phyloP scores from a whole-genome alignment of 2,888 invertebrate species.

The Altica lythri region DNA sequence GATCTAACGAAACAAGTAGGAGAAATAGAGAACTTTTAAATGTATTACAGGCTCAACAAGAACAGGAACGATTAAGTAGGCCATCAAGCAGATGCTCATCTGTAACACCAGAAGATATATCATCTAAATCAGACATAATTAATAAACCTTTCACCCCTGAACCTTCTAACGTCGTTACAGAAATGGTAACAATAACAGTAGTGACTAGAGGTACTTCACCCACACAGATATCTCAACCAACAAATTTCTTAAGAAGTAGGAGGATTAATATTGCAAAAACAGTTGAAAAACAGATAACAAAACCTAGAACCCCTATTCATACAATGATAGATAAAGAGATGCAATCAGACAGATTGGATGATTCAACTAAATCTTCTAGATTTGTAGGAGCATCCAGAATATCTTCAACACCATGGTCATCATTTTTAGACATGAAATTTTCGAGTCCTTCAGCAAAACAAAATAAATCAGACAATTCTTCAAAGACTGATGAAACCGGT shows the following conservation, averaged over 20 bases:
- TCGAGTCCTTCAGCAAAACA: slow-evolving; percentile 51
- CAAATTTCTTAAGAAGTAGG: slow-evolving; percentile 65
- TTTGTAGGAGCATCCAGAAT: slow-evolving; percentile 64
- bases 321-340: slow-evolving; percentile 71
- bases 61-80: slow-evolving; percentile 48
- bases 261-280: slow-evolving; percentile 75
- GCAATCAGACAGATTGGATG: slow-evolving; percentile 75
- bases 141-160: slow-evolving; percentile 18
- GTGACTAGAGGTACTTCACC: slow-evolving; percentile 81
- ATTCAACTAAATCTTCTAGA: slow-evolving; percentile 68
- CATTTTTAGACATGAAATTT: slow-evolving; percentile 62
- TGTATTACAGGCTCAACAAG: slow-evolving; percentile 51
- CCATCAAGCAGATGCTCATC: slow-evolving; percentile 52
- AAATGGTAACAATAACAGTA: slow-evolving; percentile 63
- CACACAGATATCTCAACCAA: slow-evolving; percentile 65
- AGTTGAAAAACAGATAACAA: slow-evolving; percentile 70
- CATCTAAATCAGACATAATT: slow-evolving; percentile 17
- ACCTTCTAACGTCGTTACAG: slow-evolving; percentile 42
- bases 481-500: slow-evolving; percentile 51
- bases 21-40: slow-evolving; percentile 55
- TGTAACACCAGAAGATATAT: slow-evolving; percentile 45
- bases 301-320: slow-evolving; percentile 61
- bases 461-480: slow-evolving; percentile 45
- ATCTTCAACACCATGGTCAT: slow-evolving; percentile 67
- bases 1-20: slow-evolving; percentile 52